phyloP scores from a whole-genome alignment of 53 echinoderm and acorn worm species.

The Temnopleurus reevesii region DNA sequence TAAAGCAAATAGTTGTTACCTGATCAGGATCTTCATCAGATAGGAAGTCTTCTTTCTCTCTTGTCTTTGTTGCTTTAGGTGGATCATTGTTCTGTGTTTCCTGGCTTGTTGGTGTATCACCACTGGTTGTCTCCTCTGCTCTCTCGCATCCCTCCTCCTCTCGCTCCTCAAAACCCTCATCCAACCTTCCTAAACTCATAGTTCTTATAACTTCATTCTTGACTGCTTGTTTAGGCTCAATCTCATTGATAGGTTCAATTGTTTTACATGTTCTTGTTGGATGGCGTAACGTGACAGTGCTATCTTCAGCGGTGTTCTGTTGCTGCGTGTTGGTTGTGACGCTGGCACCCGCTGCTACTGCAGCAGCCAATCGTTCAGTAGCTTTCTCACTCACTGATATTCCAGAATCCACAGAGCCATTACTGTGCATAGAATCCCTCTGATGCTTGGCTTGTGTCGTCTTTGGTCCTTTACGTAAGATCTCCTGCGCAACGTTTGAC shows the following conservation, averaged over 20 bases:
- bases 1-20: not conserved
- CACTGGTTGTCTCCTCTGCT: constrained; percentile 44
- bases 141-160: constrained; percentile 60
- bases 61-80: constrained; percentile 46
- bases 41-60: constrained; percentile 67
- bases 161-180: constrained; percentile 75
- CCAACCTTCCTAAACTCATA: constrained; percentile 63
- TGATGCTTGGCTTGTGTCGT: constrained; percentile 69
- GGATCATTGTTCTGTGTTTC: constrained; percentile 46
- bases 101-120: constrained; percentile 41
- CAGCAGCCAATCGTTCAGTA: constrained; percentile 53
- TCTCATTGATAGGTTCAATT: constrained; percentile 69
- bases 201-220: constrained; percentile 36
- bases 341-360: not conserved
- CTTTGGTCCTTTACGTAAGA: constrained; percentile 66
- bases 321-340: not conserved
- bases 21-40: constrained; percentile 72
- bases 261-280: constrained; percentile 65
- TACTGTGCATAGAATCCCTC: constrained; percentile 87
- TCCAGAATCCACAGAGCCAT: constrained; percentile 88
- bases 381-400: constrained; percentile 84
- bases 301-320: constrained; percentile 38
- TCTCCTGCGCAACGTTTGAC: constrained; percentile 56
- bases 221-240: constrained; percentile 52
- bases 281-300: constrained; percentile 7